Conservation (phyloP, 2,113 vertebrate species). For the Haliaeetus leucogaster region DNA sequence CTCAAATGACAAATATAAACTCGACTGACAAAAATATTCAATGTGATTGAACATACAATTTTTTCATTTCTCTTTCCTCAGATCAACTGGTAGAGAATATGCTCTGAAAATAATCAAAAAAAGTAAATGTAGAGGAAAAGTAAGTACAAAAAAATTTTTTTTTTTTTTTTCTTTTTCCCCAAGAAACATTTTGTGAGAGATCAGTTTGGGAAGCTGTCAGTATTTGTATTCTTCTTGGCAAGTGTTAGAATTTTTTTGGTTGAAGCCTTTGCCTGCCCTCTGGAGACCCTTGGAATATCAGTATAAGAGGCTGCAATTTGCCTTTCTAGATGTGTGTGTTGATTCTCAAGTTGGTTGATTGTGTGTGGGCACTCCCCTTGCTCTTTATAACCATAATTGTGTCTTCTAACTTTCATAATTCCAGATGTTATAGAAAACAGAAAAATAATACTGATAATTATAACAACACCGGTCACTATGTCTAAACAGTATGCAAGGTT, state of each 20-base stretch:
- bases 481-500: not conserved
- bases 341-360: not conserved
- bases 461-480: fast-evolving
- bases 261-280: not conserved
- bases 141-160: constrained; percentile 56
- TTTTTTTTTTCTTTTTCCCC: too few relatives aligned
- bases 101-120: constrained; percentile 99
- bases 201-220: not conserved
- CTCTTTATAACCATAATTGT: not conserved
- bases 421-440: not conserved
- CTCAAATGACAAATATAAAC: not conserved
- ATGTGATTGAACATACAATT: not conserved
- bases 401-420: not conserved
- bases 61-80: constrained; percentile 54
- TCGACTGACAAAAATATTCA: not conserved
- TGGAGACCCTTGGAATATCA: not conserved
- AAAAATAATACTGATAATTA: not conserved
- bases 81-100: constrained; percentile 91
- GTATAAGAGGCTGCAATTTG: not conserved
- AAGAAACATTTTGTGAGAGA: not conserved
- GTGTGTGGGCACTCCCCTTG: not conserved
- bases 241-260: not conserved
- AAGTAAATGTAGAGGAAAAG: constrained; percentile 96
- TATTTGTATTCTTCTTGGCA: not conserved
- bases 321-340: not conserved